A percentile compares a stretch with the other conserved stretches of the same genome.
phyloP scores from a whole-genome alignment of 2,113 vertebrate species.

The Silurus meridionalis region DNA sequence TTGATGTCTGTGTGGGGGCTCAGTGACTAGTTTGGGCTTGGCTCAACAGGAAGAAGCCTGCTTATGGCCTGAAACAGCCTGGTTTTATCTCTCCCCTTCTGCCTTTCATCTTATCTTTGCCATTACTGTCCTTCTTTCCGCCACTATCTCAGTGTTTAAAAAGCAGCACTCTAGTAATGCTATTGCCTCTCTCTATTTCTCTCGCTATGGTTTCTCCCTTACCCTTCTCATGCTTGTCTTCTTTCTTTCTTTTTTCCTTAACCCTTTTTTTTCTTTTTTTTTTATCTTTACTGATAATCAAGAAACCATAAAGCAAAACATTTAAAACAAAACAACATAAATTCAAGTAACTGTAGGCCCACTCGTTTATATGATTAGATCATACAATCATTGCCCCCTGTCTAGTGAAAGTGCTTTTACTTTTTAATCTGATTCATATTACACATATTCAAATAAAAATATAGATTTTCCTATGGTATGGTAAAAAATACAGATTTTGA shows the following conservation, averaged over 20 bases:
- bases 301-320: not conserved
- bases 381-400: not conserved
- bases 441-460: too few species aligned
- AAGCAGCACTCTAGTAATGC: not conserved
- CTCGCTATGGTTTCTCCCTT: not conserved
- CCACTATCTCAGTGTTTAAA: conserved; percentile 3
- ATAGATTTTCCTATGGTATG: too few species aligned
- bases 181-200: not conserved
- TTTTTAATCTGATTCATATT: too few species aligned
- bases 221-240: not conserved
- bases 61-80: conserved; percentile 24
- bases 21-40: conserved; percentile 15
- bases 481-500: not conserved
- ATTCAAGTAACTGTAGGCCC: not conserved
- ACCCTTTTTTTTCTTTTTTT: not conserved
- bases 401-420: not conserved
- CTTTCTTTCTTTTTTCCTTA: not conserved
- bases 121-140: conserved; percentile 18
- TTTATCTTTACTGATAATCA: not conserved
- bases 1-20: conserved; percentile 7
- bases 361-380: not conserved
- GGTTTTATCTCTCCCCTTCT: conserved; percentile 30
- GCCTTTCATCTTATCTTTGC: conserved; percentile 36
- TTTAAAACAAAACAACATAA: not conserved
- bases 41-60: conserved; percentile 50